Evolutionary conservation across 2,888 invertebrate genomes (phyloP), one percentile per base, ranked within the genome.

Genomic region (Shargacucullia verbasci): DNA sequence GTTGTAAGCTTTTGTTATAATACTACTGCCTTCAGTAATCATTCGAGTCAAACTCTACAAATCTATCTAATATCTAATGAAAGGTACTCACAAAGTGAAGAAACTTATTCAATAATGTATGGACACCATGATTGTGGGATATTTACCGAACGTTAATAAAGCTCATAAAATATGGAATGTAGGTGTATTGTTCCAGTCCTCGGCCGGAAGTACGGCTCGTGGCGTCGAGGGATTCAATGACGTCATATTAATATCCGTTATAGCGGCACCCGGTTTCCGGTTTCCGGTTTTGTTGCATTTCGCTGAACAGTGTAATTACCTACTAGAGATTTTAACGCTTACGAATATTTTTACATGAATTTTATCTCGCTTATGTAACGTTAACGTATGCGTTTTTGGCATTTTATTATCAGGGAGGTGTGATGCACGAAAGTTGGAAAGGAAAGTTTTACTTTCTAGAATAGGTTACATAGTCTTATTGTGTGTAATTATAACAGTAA

Each of bases 191-290:
- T 88, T 83, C 80, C 75, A 72, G 64, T 63, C 66, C 53, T 67
- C 60, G 57, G 62, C 83, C 85, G 91, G 89, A 90, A 88, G 78
- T 81, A 56, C 72, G 87, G 76, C 74, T 67, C 75, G 77, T 70
- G 73, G 78, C 73, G 74, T 57, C 70, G 83, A 61, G 84, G 80
- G 82, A 78, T 70, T 78, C 81, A 69, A 78, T 88, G 89, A 89
- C 87, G 88, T 90, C 89, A 87, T 82, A 81, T 80, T 82, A 83
- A 86, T 87, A 84, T 89, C 87, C 88, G 86, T 73, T 84, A 80
- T 75, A 80, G 70, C 79, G 78, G 76, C 76, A 76, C 79, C 78
- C 80, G 70, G 73, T 76, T 84, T 88, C 87, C 88, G 80, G 76
- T 76, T 79, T 79, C 82, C 72, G 57, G 76, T 78, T 73, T 76